These are phyloP conservation scores for Alviniconcha strummeri DNA, from an alignment of 2,888 invertebrate species.

Conservation along the genomic window DNA sequence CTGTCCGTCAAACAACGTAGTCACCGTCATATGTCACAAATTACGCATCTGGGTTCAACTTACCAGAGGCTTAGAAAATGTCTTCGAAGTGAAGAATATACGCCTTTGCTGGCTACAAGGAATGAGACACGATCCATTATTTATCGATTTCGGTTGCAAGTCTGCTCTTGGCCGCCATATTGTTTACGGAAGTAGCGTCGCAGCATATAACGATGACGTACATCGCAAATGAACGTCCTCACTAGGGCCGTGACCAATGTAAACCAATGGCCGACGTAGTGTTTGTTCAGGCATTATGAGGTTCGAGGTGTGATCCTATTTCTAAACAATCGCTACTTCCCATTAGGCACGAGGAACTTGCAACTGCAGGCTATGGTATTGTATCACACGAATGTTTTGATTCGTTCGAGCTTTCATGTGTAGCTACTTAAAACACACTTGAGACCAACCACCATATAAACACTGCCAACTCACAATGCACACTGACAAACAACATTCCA, in stretches of 20 bases:
- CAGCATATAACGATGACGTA: conserved; percentile 35
- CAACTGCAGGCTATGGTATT: neutral
- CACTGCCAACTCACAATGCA: too few relatives aligned
- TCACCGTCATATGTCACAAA: neutral
- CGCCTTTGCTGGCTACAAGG: conserved; percentile 28
- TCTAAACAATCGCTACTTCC: neutral
- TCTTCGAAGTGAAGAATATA: conserved; percentile 18
- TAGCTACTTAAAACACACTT: too few relatives aligned
- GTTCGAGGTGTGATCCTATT: neutral
- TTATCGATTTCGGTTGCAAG: conserved; percentile 41
- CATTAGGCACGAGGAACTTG: conserved; percentile 9
- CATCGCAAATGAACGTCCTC: conserved; percentile 24
- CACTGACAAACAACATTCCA: too few relatives aligned
- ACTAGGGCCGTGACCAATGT: conserved; percentile 43
- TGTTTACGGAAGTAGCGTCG: conserved; percentile 66
- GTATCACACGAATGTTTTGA: neutral
- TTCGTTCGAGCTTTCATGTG: neutral
- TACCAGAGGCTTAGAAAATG: conserved; percentile 26
- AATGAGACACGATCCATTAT: conserved; percentile 41
- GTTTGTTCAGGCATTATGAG: neutral
- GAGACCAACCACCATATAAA: too few relatives aligned
- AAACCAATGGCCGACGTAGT: conserved; percentile 39
- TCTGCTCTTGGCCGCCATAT: conserved; percentile 41
- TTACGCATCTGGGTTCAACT: conserved; percentile 10
- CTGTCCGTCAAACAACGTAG: neutral